A percentile compares a stretch with the other conserved stretches of the same genome.
phyloP scores from a whole-genome alignment of 2,888 invertebrate genomes.

The Nemapogon koenigi region DNA sequence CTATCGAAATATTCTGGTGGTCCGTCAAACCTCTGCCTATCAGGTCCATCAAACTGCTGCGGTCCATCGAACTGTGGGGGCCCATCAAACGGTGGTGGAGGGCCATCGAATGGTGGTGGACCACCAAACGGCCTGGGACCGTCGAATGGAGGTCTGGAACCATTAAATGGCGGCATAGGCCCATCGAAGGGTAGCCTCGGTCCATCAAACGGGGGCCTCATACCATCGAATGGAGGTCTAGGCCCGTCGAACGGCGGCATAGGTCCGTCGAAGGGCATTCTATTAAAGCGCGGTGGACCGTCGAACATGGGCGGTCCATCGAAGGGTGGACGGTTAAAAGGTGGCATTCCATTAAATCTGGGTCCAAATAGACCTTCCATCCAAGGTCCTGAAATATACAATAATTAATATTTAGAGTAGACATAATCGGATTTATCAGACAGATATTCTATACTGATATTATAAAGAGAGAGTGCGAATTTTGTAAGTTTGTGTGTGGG shows the following conservation, averaged over 20 bases:
- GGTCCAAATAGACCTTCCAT: conserved; percentile 52
- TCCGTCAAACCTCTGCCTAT: conserved; percentile 25
- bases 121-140: conserved; percentile 17
- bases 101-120: conserved; percentile 18
- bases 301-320: conserved; percentile 27
- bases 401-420: neutral
- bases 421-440: too few relatives aligned
- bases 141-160: conserved; percentile 20
- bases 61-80: conserved; percentile 8
- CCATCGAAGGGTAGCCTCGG: conserved; percentile 29
- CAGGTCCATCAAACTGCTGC: conserved; percentile 21
- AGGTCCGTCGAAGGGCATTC: conserved; percentile 21
- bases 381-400: conserved; percentile 44
- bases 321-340: conserved; percentile 35
- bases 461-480: too few relatives aligned
- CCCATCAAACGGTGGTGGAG: conserved; percentile 18
- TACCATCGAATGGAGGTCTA: conserved; percentile 26
- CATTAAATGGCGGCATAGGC: conserved; percentile 22
- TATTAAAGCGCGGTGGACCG: conserved; percentile 23
- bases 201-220: conserved; percentile 16
- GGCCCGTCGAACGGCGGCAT: conserved; percentile 29
- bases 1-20: conserved; percentile 51
- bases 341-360: conserved; percentile 50
- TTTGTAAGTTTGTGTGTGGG: too few relatives aligned
- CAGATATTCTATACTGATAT: too few relatives aligned